phyloP scores from a whole-genome alignment of 2,113 vertebrate species.

The Sceloporus undulatus region DNA sequence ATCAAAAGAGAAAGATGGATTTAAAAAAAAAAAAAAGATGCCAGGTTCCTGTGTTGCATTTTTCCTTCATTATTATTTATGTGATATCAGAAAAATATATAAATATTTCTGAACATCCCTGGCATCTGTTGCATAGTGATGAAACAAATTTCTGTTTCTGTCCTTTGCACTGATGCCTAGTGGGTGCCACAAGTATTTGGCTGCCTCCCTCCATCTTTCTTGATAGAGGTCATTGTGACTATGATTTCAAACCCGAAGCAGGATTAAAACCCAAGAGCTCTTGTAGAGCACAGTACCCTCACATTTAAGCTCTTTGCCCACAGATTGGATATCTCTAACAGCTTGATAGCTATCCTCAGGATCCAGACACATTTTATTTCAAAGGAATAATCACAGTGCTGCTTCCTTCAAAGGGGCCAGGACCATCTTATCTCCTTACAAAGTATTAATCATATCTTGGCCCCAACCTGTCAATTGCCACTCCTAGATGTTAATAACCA shows the following conservation, averaged over 20 bases:
- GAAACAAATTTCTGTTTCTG: not conserved
- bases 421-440: not conserved
- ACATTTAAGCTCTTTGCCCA: no score
- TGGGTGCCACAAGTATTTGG: no score
- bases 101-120: no score
- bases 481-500: not conserved
- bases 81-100: not conserved
- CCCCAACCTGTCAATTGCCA: not conserved
- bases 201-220: no score
- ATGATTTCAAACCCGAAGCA: no score
- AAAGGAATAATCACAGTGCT: not conserved
- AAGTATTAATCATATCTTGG: not conserved
- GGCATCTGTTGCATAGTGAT: no score
- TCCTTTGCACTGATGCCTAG: not conserved
- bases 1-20: not conserved
- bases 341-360: not conserved
- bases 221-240: no score
- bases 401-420: not conserved
- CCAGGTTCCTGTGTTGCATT: not conserved
- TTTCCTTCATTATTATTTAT: not conserved
- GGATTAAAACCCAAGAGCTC: no score
- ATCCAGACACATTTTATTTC: not conserved
- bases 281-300: no score
- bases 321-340: no score
- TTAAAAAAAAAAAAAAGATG: not conserved